Percentiles rank a stretch among this genome's conserved stretches.
These are phyloP conservation scores for Apeira syringaria DNA, from an alignment of 2,888 invertebrate species.

Conservation along the genomic window DNA sequence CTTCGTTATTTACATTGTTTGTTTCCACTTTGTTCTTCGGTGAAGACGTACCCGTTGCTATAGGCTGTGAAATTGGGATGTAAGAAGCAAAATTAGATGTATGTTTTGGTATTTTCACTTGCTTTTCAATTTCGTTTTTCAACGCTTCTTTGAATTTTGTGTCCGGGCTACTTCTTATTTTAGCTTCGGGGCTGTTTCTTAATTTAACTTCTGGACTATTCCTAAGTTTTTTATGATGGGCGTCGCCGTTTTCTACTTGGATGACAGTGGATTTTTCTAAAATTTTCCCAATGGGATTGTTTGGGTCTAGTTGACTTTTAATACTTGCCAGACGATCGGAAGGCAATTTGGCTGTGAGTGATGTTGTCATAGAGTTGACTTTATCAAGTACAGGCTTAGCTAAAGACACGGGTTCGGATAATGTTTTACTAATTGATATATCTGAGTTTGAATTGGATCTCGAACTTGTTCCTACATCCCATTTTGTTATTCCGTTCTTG, in stretches of 20 bases:
- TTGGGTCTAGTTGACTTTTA: conserved; percentile 76
- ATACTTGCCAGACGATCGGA: conserved; percentile 72
- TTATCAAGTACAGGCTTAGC: conserved; percentile 61
- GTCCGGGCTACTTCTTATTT: conserved; percentile 26
- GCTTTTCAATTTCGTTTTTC: conserved; percentile 71
- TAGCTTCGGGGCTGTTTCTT: conserved; percentile 44
- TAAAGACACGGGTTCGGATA: conserved; percentile 68
- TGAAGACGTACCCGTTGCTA: conserved; percentile 68
- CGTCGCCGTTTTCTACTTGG: conserved; percentile 71
- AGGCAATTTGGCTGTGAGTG: conserved; percentile 63
- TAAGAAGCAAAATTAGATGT: conserved; percentile 85
- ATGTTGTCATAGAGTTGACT: conserved; percentile 59
- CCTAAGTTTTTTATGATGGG: conserved; percentile 38
- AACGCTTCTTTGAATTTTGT: conserved; percentile 46
- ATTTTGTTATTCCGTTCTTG: conserved; percentile 63
- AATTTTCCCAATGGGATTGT: conserved; percentile 79
- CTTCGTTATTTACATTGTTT: conserved; percentile 43
- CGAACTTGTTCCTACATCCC: conserved; percentile 62
- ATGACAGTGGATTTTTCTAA: conserved; percentile 79
- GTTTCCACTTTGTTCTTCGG: conserved; percentile 49
- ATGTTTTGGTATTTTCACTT: conserved; percentile 75
- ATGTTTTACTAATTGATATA: conserved; percentile 71
- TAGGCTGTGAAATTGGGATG: conserved; percentile 81
- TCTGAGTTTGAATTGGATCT: conserved; percentile 71
- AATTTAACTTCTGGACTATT: conserved; percentile 40